These are phyloP conservation scores for Cynopterus brachyotis DNA, from an alignment of 2,113 vertebrate genomes.

Conservation along the genomic window DNA sequence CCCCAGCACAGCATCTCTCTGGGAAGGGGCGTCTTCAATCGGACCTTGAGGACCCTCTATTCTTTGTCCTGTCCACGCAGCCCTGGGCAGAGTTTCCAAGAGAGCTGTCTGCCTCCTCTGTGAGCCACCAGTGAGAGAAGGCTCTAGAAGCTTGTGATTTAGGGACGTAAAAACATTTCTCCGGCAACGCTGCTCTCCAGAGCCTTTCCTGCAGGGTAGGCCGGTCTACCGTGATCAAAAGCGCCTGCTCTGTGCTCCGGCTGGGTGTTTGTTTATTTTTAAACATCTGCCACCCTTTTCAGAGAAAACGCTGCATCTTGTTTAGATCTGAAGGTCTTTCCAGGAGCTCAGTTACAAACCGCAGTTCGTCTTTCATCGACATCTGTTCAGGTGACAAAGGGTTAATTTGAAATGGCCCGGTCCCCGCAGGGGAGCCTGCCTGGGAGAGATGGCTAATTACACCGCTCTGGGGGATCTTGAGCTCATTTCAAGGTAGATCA, in stretches of 20 bases:
- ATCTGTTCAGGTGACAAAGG: background rate
- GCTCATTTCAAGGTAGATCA: background rate
- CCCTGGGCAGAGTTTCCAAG: background rate
- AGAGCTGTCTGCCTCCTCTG: background rate
- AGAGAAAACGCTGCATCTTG: background rate
- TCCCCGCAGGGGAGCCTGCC: background rate
- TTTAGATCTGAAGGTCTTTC: background rate
- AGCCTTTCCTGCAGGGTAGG: background rate
- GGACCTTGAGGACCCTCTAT: background rate
- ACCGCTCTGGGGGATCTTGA: conserved; percentile 26
- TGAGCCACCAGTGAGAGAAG: background rate
- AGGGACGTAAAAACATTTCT: background rate
- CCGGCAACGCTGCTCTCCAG: background rate
- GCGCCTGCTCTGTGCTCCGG: background rate
- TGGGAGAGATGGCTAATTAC: conserved; percentile 40
- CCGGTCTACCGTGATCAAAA: background rate
- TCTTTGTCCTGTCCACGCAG: background rate
- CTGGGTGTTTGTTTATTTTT: background rate
- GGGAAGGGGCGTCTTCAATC: background rate
- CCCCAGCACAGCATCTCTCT: background rate
- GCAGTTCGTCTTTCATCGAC: background rate
- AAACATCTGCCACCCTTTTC: background rate
- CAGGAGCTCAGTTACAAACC: background rate
- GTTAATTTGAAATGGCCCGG: conserved; percentile 53
- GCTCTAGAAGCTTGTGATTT: background rate